phyloP scores from a whole-genome alignment of 2,888 invertebrate genomes.

The Cerastis leucographa region DNA sequence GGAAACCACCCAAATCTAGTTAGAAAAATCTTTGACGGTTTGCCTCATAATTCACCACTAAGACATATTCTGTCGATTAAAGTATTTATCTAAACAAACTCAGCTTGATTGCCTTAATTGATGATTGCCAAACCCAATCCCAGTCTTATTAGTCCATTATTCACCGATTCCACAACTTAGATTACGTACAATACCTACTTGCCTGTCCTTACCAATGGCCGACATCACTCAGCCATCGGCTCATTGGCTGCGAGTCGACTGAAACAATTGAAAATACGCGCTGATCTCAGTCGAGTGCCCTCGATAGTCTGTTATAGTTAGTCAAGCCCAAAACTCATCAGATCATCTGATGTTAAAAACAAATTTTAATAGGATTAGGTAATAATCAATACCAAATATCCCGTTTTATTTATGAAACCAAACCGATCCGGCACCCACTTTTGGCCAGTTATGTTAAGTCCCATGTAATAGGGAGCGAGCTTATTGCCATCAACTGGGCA shows the following conservation, averaged over 20 bases:
- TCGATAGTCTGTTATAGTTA: conserved; percentile 4
- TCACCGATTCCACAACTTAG: neutral
- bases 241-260: conserved; percentile 29
- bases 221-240: conserved; percentile 20
- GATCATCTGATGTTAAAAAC: no score
- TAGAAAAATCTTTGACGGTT: no score
- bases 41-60: no score
- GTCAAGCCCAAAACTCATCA: neutral
- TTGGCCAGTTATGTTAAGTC: neutral
- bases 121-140: neutral
- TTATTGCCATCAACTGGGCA: neutral
- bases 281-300: conserved; percentile 5
- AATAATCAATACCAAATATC: no score
- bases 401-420: no score
- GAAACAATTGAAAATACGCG: conserved; percentile 37
- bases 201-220: neutral
- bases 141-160: neutral
- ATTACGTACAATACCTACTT: neutral
- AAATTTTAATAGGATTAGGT: no score
- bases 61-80: no score
- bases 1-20: no score
- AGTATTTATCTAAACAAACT: no score
- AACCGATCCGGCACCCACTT: no score
- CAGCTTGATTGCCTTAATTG: neutral
- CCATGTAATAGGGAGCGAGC: neutral